phyloP scores from a whole-genome alignment of 2,888 invertebrate genomes.

The Drosophila nigritarsus region DNA sequence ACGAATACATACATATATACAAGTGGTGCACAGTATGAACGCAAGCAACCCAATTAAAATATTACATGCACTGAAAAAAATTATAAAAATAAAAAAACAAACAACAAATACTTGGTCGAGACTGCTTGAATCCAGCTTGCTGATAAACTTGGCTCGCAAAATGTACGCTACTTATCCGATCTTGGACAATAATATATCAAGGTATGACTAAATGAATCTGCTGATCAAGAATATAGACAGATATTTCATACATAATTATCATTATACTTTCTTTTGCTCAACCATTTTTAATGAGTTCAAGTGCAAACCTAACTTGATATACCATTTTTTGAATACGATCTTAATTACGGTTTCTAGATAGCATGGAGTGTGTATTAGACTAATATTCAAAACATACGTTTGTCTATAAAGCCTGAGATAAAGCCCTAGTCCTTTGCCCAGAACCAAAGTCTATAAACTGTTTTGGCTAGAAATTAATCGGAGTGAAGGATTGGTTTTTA shows the following conservation, averaged over 20 bases:
- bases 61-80: not conserved
- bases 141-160: not conserved
- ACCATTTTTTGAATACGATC: not conserved
- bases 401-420: accelerated
- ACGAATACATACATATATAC: too few relatives aligned
- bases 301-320: not conserved
- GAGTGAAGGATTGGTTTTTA: not conserved
- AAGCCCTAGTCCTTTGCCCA: too few relatives aligned
- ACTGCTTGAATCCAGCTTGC: not conserved
- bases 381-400: not conserved
- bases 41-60: not conserved
- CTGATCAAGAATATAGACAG: not conserved
- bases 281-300: not conserved
- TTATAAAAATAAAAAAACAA: not conserved
- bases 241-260: not conserved
- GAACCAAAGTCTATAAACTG: not conserved
- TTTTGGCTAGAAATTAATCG: not conserved
- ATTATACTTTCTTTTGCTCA: not conserved
- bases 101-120: not conserved
- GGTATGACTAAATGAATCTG: not conserved
- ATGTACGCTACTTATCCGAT: not conserved
- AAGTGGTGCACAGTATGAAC: not conserved
- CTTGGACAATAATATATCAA: not conserved
- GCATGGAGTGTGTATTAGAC: not conserved
- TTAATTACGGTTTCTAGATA: not conserved